Evolutionary conservation across 2,797 vertebrate species (phyloP), one percentile per base, ranked within the genome.

Genomic region (Spinus olivaceus): DNA sequence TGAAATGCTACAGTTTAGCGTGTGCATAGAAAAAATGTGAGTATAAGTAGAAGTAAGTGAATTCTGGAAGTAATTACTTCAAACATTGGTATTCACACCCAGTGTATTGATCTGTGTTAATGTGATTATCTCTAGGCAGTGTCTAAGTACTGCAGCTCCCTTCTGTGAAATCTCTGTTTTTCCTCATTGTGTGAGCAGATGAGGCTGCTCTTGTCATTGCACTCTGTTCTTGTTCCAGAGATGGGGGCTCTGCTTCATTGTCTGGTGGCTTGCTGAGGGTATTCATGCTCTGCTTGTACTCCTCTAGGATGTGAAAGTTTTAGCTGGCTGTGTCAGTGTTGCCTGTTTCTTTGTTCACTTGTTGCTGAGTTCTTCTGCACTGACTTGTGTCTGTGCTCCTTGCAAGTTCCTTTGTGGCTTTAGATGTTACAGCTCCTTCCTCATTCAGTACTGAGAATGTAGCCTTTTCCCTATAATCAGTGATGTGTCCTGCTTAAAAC

Each of bases 111-210:
- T 86, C 49, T 64, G 33, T 27, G n/a, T 91, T 85, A 88, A 83
- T n/a, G 46, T 46, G 53, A 49, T 78, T 92, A 56, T 90, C 46
- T 94, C 41, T 37, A 71, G 57, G 49, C 49, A 83, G 28, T 21
- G 28, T 20, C 5, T 15, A 37, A 81, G 23, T 44, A 27, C 46
- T 60, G 33, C 33, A 51, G 25, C 27, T 60, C 23, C 7, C 25
- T 81, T 51, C 65, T 4, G 2, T 57, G 33, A 44, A 22, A 59
- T 50, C 47, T 51, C 11, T 7, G 25, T 30, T 65, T 76, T 82
- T 53, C 24, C 24, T 69, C 1, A 0, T 25, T 0, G 1, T 51
- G 46, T 1, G 6, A 67, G 21, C 14, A 37, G 57, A 17, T 71
- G 53, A 90, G 21, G 15, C 50, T 1, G 0, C 44, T 86, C 33